Base-by-base conservation (phyloP, 2,888 invertebrate species). In the Dasypolia templi region DNA sequence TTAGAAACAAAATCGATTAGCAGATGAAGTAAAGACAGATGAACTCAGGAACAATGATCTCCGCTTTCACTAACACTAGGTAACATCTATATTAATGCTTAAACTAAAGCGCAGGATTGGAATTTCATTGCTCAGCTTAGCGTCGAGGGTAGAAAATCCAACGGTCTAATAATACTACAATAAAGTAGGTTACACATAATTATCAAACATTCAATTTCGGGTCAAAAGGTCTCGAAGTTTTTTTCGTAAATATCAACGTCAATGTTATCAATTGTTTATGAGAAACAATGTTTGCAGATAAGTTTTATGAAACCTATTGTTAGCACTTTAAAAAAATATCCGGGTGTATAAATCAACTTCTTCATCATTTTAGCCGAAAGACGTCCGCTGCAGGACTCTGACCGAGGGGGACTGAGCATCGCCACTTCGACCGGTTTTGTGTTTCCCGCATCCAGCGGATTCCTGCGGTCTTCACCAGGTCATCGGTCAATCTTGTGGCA, bases 261-360 rank as follows among this genome's bases (percentile, higher is more conserved):
- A 84, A 66, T 74, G 42, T 55, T 77, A 84, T 83, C 83, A 46
- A 12, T 55, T 82, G 61, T 76, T 76, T 82, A 65, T 35, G 39
- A 59, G 14, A 65, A 73, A 58, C n/a, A 58, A 53, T 49, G 39
- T 46, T 59, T 42, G 26, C 12, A 44, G 70, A 81, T 79, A 22
- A 35, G 29, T 42, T 61, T 44, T n/a, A 63, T 58, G 14, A 53
- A 49, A 68, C 22, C 39, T 39, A 61, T n/a, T 61, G 61, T 59
- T 49, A 74, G 49, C 65, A n/a, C 26, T 53, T 46, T 44, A 22
- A 67, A 46, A n/a, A 26, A 14, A 75, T 53, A 79, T 80, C 70
- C 70, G 81, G 65, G 56, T 70, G 19, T 26, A 7, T 26, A 14
- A 17, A 49, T 29, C 1, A 32, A 44, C 19, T 49, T 64, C 17